Evolutionary conservation across 2,797 vertebrate genomes (phyloP).

Genomic region (Sebastes iracundus): DNA sequence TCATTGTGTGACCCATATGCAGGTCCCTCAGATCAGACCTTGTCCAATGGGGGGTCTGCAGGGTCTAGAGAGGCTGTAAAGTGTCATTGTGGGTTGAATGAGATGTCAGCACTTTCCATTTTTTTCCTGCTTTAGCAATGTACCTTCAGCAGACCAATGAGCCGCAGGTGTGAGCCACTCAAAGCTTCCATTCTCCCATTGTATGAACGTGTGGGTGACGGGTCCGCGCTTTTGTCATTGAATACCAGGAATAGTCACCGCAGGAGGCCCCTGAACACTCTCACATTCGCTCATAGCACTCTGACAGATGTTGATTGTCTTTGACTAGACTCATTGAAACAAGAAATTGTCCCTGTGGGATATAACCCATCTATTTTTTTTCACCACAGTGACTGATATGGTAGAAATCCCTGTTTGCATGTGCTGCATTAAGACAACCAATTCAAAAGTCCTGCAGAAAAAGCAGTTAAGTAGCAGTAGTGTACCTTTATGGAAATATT

Average conservation of each 20-base stretch:
- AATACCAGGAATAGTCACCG: slow-evolving; percentile 20
- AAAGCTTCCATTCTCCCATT: slow-evolving; percentile 15
- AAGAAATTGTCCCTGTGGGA: neutral
- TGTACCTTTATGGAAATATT: no score
- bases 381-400: neutral
- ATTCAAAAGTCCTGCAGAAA: neutral
- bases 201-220: slow-evolving; percentile 25
- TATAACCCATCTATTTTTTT: neutral
- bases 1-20: neutral
- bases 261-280: slow-evolving; percentile 6
- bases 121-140: slow-evolving; percentile 2
- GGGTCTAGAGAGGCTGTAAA: neutral
- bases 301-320: slow-evolving; percentile 7
- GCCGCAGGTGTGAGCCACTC: slow-evolving; percentile 42
- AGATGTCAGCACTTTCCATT: slow-evolving; percentile 9
- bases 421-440: neutral
- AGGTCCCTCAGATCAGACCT: neutral
- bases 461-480: accelerated
- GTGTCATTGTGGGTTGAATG: slow-evolving; percentile 3
- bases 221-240: slow-evolving; percentile 13
- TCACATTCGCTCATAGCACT: slow-evolving; percentile 1
- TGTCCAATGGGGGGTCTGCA: neutral
- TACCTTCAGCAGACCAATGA: slow-evolving; percentile 1
- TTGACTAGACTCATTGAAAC: slow-evolving; percentile 12
- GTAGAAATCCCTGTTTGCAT: neutral